Conservation (phyloP, 2,113 vertebrate genomes). For the Clarias magur region DNA sequence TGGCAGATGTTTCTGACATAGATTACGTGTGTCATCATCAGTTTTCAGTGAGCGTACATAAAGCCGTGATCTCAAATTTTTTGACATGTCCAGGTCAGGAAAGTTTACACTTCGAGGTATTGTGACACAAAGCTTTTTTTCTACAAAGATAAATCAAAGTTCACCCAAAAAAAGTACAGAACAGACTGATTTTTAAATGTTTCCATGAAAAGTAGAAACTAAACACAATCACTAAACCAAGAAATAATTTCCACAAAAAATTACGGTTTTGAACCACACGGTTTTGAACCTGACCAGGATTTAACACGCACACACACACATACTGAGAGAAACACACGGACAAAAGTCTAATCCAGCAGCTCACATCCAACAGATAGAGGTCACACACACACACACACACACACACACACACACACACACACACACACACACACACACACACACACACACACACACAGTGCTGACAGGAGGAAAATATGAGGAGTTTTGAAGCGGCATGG, state of each 20-base stretch:
- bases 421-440: slow-evolving; percentile 37
- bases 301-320: background rate
- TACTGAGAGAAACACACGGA: background rate
- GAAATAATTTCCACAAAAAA: no score
- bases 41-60: background rate
- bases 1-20: background rate
- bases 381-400: slow-evolving; percentile 33
- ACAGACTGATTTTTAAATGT: background rate
- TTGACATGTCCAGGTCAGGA: background rate
- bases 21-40: background rate
- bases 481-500: slow-evolving; percentile 51
- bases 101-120: background rate
- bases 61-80: background rate
- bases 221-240: background rate
- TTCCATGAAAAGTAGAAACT: background rate
- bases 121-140: no score
- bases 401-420: slow-evolving; percentile 52
- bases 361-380: slow-evolving; percentile 27
- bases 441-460: slow-evolving; percentile 38
- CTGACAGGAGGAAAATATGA: slow-evolving; percentile 60
- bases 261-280: no score
- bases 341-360: background rate
- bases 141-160: background rate
- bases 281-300: background rate
- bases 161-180: background rate